A percentile compares a stretch with the other conserved stretches of the same genome.
Conservation (phyloP, 2,797 vertebrate genomes). For the Carapus acus region DNA sequence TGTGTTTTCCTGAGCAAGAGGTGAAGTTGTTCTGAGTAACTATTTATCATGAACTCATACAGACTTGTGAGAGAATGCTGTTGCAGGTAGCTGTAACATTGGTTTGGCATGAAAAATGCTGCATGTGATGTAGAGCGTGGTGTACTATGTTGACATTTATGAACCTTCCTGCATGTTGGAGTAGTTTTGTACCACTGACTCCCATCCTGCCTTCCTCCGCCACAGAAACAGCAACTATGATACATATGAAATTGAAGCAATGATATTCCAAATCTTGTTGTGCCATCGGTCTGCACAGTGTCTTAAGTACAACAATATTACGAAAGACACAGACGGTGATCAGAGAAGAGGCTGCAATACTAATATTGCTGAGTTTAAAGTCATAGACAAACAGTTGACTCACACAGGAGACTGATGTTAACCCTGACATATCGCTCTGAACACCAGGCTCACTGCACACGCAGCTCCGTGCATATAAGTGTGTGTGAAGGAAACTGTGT, state of each 20-base stretch:
- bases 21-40: no score
- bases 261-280: not conserved
- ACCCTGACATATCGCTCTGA: constrained; percentile 54
- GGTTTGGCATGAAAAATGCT: no score
- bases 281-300: not conserved
- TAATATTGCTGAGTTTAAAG: constrained; percentile 38
- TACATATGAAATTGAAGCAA: constrained; percentile 15
- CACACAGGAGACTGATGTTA: constrained; percentile 38
- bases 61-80: no score
- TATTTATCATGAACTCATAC: no score
- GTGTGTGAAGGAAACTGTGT: constrained; percentile 1
- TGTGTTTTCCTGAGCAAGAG: no score
- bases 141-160: no score
- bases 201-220: not conserved
- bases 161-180: not conserved
- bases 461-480: not conserved
- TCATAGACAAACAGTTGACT: constrained; percentile 45
- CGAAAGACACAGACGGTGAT: constrained; percentile 8
- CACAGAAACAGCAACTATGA: constrained; percentile 2
- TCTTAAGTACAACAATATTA: constrained; percentile 13
- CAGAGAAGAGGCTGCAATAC: constrained; percentile 23
- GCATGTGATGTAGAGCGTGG: no score
- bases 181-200: constrained; percentile 9
- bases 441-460: constrained; percentile 36
- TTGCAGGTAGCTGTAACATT: no score